A percentile compares a stretch with the other conserved stretches of the same genome.
Evolutionary conservation across 2,888 invertebrate species (phyloP).

Genomic region (Theretra japonica): DNA sequence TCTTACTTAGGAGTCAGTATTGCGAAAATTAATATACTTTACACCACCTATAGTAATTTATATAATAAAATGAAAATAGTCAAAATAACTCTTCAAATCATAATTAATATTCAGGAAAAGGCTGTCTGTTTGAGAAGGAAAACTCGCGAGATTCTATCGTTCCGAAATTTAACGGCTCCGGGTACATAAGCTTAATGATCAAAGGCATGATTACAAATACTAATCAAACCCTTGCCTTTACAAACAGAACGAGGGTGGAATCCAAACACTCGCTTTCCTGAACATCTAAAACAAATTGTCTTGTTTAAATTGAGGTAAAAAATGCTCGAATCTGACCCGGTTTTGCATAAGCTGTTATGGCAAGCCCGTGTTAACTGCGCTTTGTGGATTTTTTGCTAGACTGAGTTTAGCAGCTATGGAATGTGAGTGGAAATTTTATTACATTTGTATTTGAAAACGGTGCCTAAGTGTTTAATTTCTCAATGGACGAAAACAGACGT

Average conservation of each 20-base stretch:
- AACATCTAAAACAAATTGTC: slow-evolving; percentile 48
- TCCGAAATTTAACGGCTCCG: neutral
- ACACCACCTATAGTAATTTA: neutral
- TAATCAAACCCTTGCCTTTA: slow-evolving; percentile 41
- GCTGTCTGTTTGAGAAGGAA: neutral
- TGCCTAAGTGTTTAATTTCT: neutral
- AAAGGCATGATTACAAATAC: slow-evolving; percentile 51
- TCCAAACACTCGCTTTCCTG: slow-evolving; percentile 48
- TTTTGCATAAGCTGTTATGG: slow-evolving; percentile 55
- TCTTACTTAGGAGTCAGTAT: too few relatives aligned
- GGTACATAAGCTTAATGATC: slow-evolving; percentile 40
- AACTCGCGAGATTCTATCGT: neutral
- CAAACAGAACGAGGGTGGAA: slow-evolving; percentile 46
- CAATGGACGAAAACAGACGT: too few relatives aligned
- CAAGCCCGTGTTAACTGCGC: slow-evolving; percentile 7
- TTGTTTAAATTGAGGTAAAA: slow-evolving; percentile 53
- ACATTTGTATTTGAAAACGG: neutral
- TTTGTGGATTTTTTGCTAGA: slow-evolving; percentile 4
- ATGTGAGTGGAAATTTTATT: slow-evolving; percentile 2
- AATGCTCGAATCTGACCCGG: slow-evolving; percentile 47
- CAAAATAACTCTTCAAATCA: neutral
- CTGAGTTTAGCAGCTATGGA: neutral
- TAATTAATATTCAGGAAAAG: neutral
- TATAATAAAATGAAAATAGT: neutral
- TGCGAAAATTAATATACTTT: too few relatives aligned